These are phyloP conservation scores for Myiozetetes cayanensis DNA, from an alignment of 2,113 vertebrate genomes.

Conservation along the genomic window DNA sequence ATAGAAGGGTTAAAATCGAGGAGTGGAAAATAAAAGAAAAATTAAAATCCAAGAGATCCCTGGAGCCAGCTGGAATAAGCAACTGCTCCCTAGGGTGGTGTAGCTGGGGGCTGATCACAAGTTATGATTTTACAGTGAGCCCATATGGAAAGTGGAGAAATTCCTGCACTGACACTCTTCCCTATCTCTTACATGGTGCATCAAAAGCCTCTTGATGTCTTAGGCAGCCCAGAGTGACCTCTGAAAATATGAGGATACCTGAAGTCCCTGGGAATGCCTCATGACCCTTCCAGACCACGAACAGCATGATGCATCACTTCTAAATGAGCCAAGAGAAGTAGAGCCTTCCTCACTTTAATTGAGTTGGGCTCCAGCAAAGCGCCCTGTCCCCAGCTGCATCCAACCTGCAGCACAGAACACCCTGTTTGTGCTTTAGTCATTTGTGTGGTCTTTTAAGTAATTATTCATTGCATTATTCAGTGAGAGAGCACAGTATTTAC, in stretches of 20 bases:
- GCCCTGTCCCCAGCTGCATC: neutral
- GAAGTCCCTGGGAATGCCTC: neutral
- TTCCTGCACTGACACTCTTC: neutral
- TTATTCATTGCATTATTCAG: neutral
- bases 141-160: neutral
- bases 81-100: neutral
- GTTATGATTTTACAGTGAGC: neutral
- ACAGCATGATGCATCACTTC: neutral
- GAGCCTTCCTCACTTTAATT: neutral
- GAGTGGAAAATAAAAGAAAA: neutral
- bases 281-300: neutral
- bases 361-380: neutral
- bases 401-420: neutral
- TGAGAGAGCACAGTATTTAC: neutral
- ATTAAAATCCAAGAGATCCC: neutral
- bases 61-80: neutral
- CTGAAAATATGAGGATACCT: neutral
- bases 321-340: neutral
- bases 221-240: neutral
- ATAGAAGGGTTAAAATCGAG: neutral
- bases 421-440: neutral
- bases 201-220: neutral
- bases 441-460: neutral
- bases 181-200: neutral
- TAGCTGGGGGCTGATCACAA: neutral